Evolutionary conservation across 2,888 invertebrate genomes (phyloP), one percentile per base, ranked within the genome.

Genomic region (Eudasyphora cyanicolor): DNA sequence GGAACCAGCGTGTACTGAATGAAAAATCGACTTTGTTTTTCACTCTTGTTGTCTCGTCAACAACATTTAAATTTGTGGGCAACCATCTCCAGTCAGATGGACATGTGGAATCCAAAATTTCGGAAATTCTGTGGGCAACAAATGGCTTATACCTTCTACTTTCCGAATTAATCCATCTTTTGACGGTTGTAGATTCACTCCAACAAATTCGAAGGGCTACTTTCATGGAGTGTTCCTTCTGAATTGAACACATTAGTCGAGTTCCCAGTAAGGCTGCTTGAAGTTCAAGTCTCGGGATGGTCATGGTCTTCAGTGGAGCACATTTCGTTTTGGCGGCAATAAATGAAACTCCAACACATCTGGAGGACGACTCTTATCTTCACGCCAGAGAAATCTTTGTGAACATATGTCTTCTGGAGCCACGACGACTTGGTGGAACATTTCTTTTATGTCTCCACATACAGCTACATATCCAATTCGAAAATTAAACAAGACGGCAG

Each of bases 81-180:
- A 85, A 67, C 80, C 84, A 86, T 54, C 71, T 42, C 81, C 84
- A 85, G 27, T 85, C 60, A 0, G 5, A 32, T 21, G 71, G 35
- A 6, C 80, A 54, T 10, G 80, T 64, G 3, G 21, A 27, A 57
- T 85, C 85, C 24, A 82, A 32, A 42, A 86, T 76, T 62, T 85
- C 85, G 0, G 79, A 82, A 2, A 86, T 74, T 0, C 85, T 74
- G 12, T 75, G 71, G 49, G 82, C 80, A 6, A 86, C 82, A 49
- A 76, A 84, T 14, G 77, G 77, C 35, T 82, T 82, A 79, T 81
- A 5, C 67, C 67, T 10, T 49, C 49, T 49, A 49, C 49, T n/a
- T 12, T 49, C 49, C n/a, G 49, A 49, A 19, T 17, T 5, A 24
- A 85, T 60, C 79, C 85, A 85, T 21, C 76, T 75, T 5, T 83